Conservation (phyloP, 1,140 invertebrate species). For the Camponotus vicinus region DNA sequence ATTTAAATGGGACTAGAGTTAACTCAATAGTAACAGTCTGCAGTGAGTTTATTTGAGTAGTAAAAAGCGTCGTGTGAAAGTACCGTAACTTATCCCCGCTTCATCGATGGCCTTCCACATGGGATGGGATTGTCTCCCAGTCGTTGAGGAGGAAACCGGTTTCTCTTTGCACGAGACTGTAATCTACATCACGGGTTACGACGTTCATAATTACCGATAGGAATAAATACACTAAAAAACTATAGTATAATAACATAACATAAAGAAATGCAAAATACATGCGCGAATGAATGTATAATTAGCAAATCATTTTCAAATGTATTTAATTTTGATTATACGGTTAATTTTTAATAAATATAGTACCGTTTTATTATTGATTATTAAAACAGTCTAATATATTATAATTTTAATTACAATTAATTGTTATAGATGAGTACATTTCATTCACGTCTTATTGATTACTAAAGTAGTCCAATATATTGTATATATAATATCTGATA, state of each 20-base stretch:
- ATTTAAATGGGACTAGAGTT: conserved; percentile 28
- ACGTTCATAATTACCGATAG: neutral
- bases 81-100: conserved; percentile 69
- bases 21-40: neutral
- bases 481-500: neutral
- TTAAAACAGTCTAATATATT: neutral
- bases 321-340: neutral
- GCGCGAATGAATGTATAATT: neutral
- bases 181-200: neutral
- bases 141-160: conserved; percentile 42
- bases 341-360: neutral
- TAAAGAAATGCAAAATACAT: neutral
- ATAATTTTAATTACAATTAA: neutral
- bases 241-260: neutral
- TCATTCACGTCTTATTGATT: neutral
- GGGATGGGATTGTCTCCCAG: neutral
- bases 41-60: conserved; percentile 35
- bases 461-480: neutral
- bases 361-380: neutral
- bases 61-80: conserved; percentile 50
- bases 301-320: neutral
- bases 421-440: neutral
- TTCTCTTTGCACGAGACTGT: conserved; percentile 5
- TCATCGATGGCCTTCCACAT: conserved; percentile 20
- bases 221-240: conserved; percentile 1